phyloP scores from a whole-genome alignment of 1,140 invertebrate species.

The Fopius arisanus region DNA sequence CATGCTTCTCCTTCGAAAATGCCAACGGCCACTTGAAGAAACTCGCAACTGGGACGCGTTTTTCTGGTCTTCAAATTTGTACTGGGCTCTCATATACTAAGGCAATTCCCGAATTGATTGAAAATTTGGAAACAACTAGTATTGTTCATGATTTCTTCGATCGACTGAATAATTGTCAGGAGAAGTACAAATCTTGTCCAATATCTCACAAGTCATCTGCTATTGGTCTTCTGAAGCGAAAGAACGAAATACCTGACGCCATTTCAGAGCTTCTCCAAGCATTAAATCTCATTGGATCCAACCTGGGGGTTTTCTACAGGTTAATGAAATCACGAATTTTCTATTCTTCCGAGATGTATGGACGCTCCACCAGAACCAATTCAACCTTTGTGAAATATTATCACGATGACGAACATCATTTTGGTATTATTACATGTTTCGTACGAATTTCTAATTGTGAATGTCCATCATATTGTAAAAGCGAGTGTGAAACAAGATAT shows the following conservation, averaged over 20 bases:
- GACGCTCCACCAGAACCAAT: not conserved
- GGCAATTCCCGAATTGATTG: not conserved
- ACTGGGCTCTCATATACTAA: not conserved
- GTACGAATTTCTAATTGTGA: not conserved
- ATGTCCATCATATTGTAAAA: not conserved
- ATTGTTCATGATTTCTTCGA: not conserved
- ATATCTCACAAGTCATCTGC: not conserved
- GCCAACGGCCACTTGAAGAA: not conserved
- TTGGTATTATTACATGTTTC: not conserved
- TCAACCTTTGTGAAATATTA: not conserved
- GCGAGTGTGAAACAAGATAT: not conserved
- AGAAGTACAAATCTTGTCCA: not conserved
- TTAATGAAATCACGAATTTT: not conserved
- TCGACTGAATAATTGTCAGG: not conserved
- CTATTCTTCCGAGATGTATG: not conserved
- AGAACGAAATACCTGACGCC: not conserved
- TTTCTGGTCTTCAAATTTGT: not conserved
- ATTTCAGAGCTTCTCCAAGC: not conserved
- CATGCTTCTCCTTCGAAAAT: not conserved
- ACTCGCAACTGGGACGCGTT: not conserved
- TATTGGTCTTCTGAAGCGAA: not conserved
- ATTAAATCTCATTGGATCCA: not conserved
- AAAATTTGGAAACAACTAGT: not conserved
- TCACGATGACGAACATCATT: not conserved
- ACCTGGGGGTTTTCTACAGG: not conserved